A percentile compares a stretch with the other conserved stretches of the same genome.
phyloP scores from a whole-genome alignment of 2,797 vertebrate species.

The Fundulus diaphanus region DNA sequence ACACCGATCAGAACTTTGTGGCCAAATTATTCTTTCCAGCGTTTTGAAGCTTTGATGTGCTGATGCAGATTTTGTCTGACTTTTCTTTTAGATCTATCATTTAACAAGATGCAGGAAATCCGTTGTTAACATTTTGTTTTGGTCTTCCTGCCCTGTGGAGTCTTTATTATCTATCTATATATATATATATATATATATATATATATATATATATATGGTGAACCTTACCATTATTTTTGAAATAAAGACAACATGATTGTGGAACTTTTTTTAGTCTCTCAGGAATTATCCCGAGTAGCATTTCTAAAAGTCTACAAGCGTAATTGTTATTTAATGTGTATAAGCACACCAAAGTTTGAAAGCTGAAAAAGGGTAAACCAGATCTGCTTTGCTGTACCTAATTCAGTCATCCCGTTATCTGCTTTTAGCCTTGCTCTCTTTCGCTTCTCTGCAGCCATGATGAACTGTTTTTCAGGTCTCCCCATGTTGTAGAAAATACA shows the following conservation, averaged over 20 bases:
- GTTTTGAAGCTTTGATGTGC: background rate
- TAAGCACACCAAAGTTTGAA: background rate
- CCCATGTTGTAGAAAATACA: background rate
- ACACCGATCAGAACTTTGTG: background rate
- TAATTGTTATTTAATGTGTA: background rate
- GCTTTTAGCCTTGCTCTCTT: background rate
- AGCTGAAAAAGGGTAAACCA: background rate
- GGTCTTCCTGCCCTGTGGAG: background rate
- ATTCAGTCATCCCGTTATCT: background rate
- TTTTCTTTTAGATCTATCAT: background rate
- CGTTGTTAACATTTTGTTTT: background rate
- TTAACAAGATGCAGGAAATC: background rate
- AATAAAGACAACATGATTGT: background rate
- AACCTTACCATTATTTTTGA: background rate
- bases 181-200: no score
- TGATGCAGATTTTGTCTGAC: background rate
- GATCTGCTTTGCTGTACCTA: background rate
- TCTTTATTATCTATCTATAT: no score
- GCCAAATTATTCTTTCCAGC: background rate
- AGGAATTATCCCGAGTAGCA: background rate
- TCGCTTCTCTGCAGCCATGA: background rate
- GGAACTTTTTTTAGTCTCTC: background rate
- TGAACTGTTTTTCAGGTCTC: background rate
- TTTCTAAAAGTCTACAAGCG: background rate
- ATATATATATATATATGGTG: no score